These are phyloP conservation scores for Halictus quadricinctus DNA, from an alignment of 2,888 invertebrate species.

Conservation along the genomic window DNA sequence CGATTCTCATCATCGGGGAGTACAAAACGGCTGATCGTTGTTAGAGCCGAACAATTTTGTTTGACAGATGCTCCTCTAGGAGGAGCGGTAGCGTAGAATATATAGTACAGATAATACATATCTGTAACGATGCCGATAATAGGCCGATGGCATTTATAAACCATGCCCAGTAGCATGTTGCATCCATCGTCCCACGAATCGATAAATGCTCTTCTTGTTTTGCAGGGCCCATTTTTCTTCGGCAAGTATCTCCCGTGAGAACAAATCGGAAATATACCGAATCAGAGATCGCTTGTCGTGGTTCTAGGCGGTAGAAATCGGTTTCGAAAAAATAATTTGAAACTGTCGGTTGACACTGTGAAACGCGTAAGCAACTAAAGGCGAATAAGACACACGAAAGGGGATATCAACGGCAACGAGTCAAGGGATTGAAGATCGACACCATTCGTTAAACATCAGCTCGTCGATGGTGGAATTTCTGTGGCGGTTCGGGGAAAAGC, in stretches of 20 bases:
- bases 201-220: conserved; percentile 68
- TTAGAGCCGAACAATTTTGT: background rate
- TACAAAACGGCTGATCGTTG: conserved; percentile 8
- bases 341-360: background rate
- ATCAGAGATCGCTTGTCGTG: too few relatives aligned
- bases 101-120: conserved; percentile 2
- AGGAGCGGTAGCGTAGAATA: conserved; percentile 13
- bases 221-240: conserved; percentile 54
- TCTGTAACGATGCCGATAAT: conserved; percentile 30
- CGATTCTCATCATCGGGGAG: background rate
- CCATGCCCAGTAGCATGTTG: conserved; percentile 29
- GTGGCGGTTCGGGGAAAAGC: conserved; percentile 14
- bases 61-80: background rate
- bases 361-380: background rate
- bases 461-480: conserved; percentile 16
- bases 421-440: conserved; percentile 34
- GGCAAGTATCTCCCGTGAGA: conserved; percentile 4
- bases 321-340: background rate
- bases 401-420: background rate
- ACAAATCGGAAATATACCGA: background rate
- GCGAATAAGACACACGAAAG: background rate
- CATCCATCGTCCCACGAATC: conserved; percentile 60
- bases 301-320: background rate
- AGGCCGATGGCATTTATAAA: conserved; percentile 49
- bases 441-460: conserved; percentile 19